phyloP scores from a whole-genome alignment of 2,888 invertebrate species.

The Pogonocherus hispidulus region DNA sequence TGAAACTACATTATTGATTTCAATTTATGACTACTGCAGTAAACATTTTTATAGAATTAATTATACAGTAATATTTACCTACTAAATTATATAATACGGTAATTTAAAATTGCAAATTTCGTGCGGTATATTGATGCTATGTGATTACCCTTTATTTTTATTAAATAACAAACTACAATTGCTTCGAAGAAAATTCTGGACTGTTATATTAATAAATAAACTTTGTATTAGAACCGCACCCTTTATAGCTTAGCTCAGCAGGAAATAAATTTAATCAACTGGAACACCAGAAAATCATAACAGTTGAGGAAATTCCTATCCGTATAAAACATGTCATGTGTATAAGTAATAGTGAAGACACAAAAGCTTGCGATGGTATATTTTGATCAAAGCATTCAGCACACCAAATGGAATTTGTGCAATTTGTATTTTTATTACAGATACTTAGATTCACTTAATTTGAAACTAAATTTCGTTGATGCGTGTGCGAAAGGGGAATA shows the following conservation, averaged over 20 bases:
- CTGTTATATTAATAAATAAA: no score
- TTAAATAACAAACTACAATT: no score
- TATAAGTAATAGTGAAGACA: constrained; percentile 14
- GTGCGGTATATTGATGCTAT: no score
- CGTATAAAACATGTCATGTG: constrained; percentile 30
- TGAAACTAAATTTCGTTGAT: neutral
- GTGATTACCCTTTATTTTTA: no score
- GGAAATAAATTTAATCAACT: constrained; percentile 29
- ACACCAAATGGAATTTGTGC: neutral
- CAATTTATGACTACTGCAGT: no score
- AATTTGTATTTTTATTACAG: neutral
- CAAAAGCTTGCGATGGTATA: neutral
- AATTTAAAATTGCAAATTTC: no score
- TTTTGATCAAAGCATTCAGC: neutral
- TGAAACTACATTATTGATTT: no score
- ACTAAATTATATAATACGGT: no score
- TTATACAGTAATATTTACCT: no score
- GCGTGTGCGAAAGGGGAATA: neutral
- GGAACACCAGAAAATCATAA: constrained; percentile 25
- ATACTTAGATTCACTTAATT: neutral
- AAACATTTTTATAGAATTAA: no score
- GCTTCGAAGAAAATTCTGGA: no score
- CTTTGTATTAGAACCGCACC: constrained; percentile 5
- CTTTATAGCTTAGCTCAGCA: constrained; percentile 15
- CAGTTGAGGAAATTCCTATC: constrained; percentile 26